Evolutionary conservation across 2,113 vertebrate species (phyloP).

Genomic region (Myrmophylax atrothorax): DNA sequence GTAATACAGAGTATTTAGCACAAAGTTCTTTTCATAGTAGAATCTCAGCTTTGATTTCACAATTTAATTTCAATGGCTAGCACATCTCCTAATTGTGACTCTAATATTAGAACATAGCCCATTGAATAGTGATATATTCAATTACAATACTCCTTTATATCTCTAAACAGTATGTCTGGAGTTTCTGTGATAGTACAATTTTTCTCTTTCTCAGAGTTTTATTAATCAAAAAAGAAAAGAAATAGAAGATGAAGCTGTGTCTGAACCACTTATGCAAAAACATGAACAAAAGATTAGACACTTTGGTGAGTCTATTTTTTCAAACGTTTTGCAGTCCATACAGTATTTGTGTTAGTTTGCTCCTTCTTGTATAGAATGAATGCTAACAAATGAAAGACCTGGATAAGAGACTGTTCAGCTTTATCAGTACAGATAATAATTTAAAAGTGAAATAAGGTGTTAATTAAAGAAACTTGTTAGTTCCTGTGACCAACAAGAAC

Average conservation of each 20-base stretch:
- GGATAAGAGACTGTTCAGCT: not conserved
- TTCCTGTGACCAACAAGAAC: not conserved
- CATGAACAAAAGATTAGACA: conserved; percentile 91
- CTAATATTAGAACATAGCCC: not conserved
- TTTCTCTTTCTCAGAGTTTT: conserved; percentile 83
- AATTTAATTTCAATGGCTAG: not conserved
- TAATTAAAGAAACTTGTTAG: not conserved
- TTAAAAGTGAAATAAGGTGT: not conserved
- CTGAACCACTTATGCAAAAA: conserved; percentile 87
- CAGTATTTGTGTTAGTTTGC: not conserved
- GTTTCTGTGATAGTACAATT: not conserved
- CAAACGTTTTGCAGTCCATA: not conserved
- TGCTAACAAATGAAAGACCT: not conserved
- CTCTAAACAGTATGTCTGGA: not conserved
- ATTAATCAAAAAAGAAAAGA: conserved; percentile 87
- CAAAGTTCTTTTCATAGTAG: not conserved
- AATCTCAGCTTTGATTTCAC: not conserved
- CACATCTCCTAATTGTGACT: not conserved
- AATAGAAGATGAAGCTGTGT: conserved; percentile 82
- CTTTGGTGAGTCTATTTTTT: conserved; percentile 85
- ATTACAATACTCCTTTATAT: not conserved
- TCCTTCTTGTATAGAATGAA: not conserved
- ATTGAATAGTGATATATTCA: not conserved
- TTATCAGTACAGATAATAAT: not conserved
- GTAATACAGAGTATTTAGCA: not conserved